phyloP scores from a whole-genome alignment of 2,888 invertebrate genomes.

The Rhimphoctona megacephalus region DNA sequence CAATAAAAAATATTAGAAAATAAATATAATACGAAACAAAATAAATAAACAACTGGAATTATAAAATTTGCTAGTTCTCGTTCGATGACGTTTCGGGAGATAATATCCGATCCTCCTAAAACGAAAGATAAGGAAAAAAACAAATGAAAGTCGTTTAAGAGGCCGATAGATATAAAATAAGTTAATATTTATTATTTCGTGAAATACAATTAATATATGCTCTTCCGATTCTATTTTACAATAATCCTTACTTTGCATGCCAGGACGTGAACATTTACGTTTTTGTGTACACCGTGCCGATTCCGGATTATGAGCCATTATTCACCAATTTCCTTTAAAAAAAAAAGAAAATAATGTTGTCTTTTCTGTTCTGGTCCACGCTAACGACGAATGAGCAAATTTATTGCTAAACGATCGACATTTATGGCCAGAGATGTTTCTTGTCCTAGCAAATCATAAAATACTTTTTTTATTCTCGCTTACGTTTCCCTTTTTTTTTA shows the following conservation, averaged over 20 bases:
- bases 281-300: conserved; percentile 48
- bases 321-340: background rate
- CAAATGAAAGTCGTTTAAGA: conserved; percentile 71
- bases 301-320: conserved; percentile 7
- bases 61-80: conserved; percentile 43
- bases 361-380: conserved; percentile 34
- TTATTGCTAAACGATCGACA: conserved; percentile 73
- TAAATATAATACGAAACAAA: background rate
- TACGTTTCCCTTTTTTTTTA: conserved; percentile 35
- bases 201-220: conserved; percentile 81
- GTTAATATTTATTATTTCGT: conserved; percentile 80
- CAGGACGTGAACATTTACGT: conserved; percentile 70
- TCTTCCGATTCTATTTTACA: conserved; percentile 77
- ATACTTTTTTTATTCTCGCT: conserved; percentile 50
- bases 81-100: conserved; percentile 4
- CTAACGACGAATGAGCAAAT: conserved; percentile 71
- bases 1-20: background rate
- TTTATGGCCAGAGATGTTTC: conserved; percentile 63
- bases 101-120: conserved; percentile 31
- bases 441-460: conserved; percentile 65
- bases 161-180: conserved; percentile 80
- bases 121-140: conserved; percentile 48
- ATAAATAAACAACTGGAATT: background rate
- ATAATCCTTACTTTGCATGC: conserved; percentile 73
- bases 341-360: background rate